Evolutionary conservation across 2,113 vertebrate species (phyloP), one percentile per base, ranked within the genome.

Genomic region (Callipepla squamata): DNA sequence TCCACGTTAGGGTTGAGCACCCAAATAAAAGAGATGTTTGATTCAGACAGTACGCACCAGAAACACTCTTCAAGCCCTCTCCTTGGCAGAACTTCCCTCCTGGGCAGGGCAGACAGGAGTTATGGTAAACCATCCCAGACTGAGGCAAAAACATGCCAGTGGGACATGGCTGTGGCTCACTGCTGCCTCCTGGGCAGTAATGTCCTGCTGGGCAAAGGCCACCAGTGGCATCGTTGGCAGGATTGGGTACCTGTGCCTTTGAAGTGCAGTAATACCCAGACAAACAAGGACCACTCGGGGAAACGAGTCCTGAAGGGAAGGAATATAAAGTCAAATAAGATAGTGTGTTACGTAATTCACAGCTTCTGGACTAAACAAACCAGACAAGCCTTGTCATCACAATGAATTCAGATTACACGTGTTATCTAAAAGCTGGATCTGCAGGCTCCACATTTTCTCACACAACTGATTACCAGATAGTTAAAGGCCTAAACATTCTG

Each of bases 241-340:
- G 98, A 32, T 68, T 94, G 19, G 98, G 97, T 1, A 96, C 83
- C 42, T 7, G 93, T 17, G 98, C 98, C 63, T 97, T 97, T 36
- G 96, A 82, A n/a, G 61, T 83, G 93, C 98, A 99, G 96, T 98
- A 99, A 78, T 98, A 97, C 4, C 98, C 98, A 0, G 98, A 85
- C 53, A 89, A 93, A 88, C 98, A 99, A 13, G 51, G 97, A 4
- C 98, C 98, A 3, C 98, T 98, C 1, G 98, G 98, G 38, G 94
- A 82, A 2, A 91, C 96, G 57, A 98, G 98, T 7, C 98, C 98
- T 94, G 62, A 38, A 68, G 58, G n/a, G 12, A 65, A 59, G 25
- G 14, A 81, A 25, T 23, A 77, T 0, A 1, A 20, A 13, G 13
- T 40, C 30, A 88, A 44, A 7, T 1, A 15, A 55, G 34, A 2